Conservation (phyloP, 1,140 invertebrate species). For the Odontomachus brunneus region DNA sequence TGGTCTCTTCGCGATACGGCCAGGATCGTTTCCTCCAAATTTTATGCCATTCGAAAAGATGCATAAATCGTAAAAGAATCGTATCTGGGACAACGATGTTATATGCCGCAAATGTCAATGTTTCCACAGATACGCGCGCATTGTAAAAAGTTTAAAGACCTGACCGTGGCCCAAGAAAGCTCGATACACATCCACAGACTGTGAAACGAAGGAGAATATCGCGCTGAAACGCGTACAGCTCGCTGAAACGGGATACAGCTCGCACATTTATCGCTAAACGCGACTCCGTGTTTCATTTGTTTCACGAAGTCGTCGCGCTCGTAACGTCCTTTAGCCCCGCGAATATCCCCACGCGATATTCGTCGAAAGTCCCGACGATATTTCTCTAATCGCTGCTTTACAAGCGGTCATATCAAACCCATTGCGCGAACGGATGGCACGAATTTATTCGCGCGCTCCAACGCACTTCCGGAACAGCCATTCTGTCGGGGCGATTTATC, state of each 20-base stretch:
- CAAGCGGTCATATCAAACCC: neutral
- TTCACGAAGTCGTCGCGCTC: constrained; percentile 1
- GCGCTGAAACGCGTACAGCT: neutral
- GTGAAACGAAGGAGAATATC: neutral
- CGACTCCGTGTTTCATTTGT: constrained; percentile 9
- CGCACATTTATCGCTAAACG: neutral
- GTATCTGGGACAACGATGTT: constrained; percentile 4
- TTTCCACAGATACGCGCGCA: neutral
- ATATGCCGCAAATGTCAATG: neutral
- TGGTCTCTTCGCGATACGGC: neutral
- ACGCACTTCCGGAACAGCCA: constrained; percentile 1
- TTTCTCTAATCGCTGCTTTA: constrained; percentile 23
- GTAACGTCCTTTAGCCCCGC: neutral
- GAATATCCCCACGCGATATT: neutral
- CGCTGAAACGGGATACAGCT: neutral
- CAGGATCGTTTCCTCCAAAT: neutral
- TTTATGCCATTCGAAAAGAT: constrained; percentile 30
- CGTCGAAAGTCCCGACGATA: neutral
- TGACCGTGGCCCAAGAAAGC: neutral
- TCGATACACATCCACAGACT: neutral
- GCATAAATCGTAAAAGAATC: constrained; percentile 36
- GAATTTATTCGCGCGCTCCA: neutral
- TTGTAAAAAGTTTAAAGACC: constrained; percentile 29
- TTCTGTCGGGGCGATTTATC: constrained; percentile 12
- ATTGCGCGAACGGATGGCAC: neutral